phyloP scores from a whole-genome alignment of 2,888 invertebrate genomes.

The Pherbina coryleti region DNA sequence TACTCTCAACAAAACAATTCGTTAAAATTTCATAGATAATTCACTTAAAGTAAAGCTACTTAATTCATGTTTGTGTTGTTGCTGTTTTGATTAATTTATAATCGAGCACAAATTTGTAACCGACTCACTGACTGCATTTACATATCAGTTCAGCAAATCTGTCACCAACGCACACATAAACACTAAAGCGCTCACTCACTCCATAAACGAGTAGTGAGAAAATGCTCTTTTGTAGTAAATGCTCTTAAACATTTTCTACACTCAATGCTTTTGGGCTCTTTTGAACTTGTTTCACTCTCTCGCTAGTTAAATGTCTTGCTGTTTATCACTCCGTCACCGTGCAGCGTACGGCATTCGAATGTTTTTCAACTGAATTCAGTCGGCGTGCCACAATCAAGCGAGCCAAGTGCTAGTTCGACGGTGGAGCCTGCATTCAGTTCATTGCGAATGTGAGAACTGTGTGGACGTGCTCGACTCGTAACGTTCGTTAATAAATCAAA shows the following conservation, averaged over 20 bases:
- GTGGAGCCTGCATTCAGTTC: constrained; percentile 61
- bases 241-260: too few relatives aligned
- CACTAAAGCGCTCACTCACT: too few relatives aligned
- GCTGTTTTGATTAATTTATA: too few relatives aligned
- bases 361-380: constrained; percentile 55
- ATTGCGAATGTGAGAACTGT: constrained; percentile 68
- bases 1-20: not conserved
- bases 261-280: not conserved
- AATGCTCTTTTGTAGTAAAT: too few relatives aligned
- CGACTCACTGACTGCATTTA: too few relatives aligned
- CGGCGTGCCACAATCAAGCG: constrained; percentile 60
- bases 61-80: too few relatives aligned
- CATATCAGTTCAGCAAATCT: too few relatives aligned
- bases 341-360: constrained; percentile 45
- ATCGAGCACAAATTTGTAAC: too few relatives aligned
- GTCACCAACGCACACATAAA: too few relatives aligned
- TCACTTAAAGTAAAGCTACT: too few relatives aligned
- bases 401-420: constrained; percentile 56
- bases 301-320: not conserved
- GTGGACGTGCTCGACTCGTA: constrained; percentile 61
- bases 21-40: not conserved
- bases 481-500: constrained; percentile 46
- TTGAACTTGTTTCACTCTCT: not conserved
- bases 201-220: too few relatives aligned
- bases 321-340: constrained; percentile 29